phyloP scores from a whole-genome alignment of 2,797 vertebrate genomes.

The Sciurus carolinensis region DNA sequence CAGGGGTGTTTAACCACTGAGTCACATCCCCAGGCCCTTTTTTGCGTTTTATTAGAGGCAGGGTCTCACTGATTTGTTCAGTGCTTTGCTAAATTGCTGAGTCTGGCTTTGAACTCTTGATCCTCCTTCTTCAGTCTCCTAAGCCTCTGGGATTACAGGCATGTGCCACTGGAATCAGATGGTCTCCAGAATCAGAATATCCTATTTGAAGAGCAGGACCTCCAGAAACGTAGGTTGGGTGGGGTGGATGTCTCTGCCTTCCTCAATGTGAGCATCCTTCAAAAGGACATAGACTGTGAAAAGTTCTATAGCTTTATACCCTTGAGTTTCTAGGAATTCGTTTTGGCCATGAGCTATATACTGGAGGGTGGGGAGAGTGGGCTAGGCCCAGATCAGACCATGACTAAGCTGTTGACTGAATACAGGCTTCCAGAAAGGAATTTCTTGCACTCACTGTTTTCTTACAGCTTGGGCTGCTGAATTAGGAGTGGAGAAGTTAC shows the following conservation, averaged over 20 bases:
- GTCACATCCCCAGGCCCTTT: too few species aligned
- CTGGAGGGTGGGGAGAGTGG: neutral
- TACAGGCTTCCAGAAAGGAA: slow-evolving; percentile 21
- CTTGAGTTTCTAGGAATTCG: slow-evolving; percentile 84
- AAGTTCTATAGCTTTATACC: neutral
- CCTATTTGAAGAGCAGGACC: slow-evolving; percentile 70
- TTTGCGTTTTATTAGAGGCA: too few species aligned
- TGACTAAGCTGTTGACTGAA: slow-evolving; percentile 35
- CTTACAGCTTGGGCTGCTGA: slow-evolving; percentile 83
- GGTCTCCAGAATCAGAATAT: slow-evolving; percentile 74
- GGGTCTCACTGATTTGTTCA: too few species aligned
- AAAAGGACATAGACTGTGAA: slow-evolving; percentile 62
- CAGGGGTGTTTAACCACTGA: too few species aligned
- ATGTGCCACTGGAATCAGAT: neutral
- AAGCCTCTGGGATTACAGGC: too few species aligned
- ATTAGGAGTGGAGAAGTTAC: neutral
- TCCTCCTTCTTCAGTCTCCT: too few species aligned
- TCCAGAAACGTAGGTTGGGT: slow-evolving; percentile 57
- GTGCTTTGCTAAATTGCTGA: too few species aligned
- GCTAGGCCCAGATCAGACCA: fast-evolving
- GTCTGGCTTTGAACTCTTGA: too few species aligned
- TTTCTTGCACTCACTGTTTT: slow-evolving; percentile 61
- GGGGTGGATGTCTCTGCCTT: neutral
- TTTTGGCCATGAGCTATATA: slow-evolving; percentile 76
- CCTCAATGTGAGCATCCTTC: slow-evolving; percentile 74